Evolutionary conservation across 2,113 vertebrate genomes (phyloP), one percentile per base, ranked within the genome.

Genomic region (Rhinogobius similis): DNA sequence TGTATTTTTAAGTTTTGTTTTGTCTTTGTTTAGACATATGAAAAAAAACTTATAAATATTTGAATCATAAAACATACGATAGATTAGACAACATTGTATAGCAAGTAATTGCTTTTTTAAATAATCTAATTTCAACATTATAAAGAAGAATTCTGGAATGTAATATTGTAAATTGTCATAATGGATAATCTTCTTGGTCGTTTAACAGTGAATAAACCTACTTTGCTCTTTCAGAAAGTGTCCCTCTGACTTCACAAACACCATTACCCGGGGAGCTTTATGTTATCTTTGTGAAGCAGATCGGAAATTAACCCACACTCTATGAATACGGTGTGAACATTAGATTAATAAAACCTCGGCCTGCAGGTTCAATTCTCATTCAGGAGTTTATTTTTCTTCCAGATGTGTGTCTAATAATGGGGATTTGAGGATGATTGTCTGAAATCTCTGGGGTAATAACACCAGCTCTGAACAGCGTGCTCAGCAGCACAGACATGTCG

Each of bases 401-500:
- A 68, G 76, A 78, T 48, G 59, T 68, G 73, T 55, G 36, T 23
- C 73, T 77, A 73, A 63, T 81, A 81, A 81, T 62, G 68, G 72
- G 79, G 44, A 74, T 65, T 39, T 82, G 73, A 82, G 80, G 32
- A 10, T 65, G 79, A 83, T 80, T 77, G 83, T 82, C 55, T 82
- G 75, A 86, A 85, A 68, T 78, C 83, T 86, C 84, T 12, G 36
- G 79, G 81, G 83, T 74, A 81, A 79, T 61, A 79, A 73, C 46
- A 50, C 72, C 65, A 55, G 81, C 76, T 79, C 74, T 55, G 65
- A 79, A 82, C 75, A 64, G 83, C 86, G 73, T 74, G 68, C 80
- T 87, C 89, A 89, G 88, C 91, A 88, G 76, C 73, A 72, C 8
- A 62, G 69, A 78, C 62, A 79, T 81, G 75, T 75, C 86, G 85